These are phyloP conservation scores for Dynastes hyllus DNA, from an alignment of 2,888 invertebrate genomes.

Conservation along the genomic window DNA sequence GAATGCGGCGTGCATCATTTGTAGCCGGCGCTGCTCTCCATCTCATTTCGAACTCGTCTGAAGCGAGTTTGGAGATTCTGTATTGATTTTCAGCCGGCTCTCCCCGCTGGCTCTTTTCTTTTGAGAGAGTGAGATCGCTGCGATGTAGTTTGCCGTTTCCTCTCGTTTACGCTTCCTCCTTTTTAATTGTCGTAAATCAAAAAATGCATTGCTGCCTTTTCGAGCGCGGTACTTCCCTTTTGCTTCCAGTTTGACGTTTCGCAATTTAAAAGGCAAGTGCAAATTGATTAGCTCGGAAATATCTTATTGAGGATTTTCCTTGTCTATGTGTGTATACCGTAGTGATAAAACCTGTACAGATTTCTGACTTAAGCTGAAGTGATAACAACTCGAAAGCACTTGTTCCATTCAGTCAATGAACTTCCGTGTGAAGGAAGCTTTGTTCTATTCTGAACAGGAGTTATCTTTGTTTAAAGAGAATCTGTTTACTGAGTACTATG, in stretches of 20 bases:
- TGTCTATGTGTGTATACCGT: too few species aligned
- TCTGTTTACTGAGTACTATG: background rate
- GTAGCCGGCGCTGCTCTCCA: background rate
- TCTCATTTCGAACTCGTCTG: slow-evolving; percentile 15
- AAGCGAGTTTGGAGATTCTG: slow-evolving; percentile 2
- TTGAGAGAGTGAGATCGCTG: background rate
- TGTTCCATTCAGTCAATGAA: too few species aligned
- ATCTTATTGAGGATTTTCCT: background rate
- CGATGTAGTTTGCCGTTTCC: slow-evolving; percentile 2
- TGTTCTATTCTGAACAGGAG: background rate
- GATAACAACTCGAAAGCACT: too few species aligned
- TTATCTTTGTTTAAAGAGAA: background rate
- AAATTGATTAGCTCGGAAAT: too few species aligned
- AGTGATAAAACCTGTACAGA: too few species aligned
- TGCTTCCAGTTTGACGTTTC: background rate
- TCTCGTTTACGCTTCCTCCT: slow-evolving; percentile 17
- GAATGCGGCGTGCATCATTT: background rate
- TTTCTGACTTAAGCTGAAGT: too few species aligned
- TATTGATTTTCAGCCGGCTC: slow-evolving; percentile 22
- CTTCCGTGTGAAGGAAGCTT: background rate
- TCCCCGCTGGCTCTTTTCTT: slow-evolving; percentile 1
- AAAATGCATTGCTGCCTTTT: slow-evolving; percentile 10
- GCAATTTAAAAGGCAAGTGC: too few species aligned
- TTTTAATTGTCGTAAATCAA: slow-evolving; percentile 19
- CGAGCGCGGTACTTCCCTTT: slow-evolving; percentile 1